Evolutionary conservation across 1,140 invertebrate species (phyloP), one percentile per base, ranked within the genome.

Genomic region (Drosophila seguyi): DNA sequence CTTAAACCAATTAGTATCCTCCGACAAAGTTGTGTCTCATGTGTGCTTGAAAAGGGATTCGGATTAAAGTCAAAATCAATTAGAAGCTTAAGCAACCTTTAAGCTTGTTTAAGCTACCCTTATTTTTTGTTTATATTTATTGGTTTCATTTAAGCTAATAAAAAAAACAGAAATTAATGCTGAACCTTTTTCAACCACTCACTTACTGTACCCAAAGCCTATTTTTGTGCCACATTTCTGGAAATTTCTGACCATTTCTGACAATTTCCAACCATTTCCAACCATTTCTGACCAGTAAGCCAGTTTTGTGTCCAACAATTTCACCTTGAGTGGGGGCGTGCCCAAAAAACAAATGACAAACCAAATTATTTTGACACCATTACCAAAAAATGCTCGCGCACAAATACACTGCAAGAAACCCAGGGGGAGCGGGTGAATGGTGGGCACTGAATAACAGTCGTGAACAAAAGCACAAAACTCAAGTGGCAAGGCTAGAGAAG

Each of bases 291-390:
- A 16, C 52, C 34, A 6, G 48, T 50, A 25, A 50, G 27, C 25
- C 20, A 34, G 27, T 10, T 38, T 38, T 38, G n/a, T 57, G 48
- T 36, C 55, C 42, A 74, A 44, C 47, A 38, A 16, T 45, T 65
- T 77, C 69, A 82, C 79, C 65, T 88, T 77, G 44, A 57, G 25
- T 11, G 34, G 56, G 58, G 59, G 58, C 8, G 52, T 47, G 53
- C 53, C 18, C 72, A 36, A 83, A 36, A 83, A 88, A 88, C 77
- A 88, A 88, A 84, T 88, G 84, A 88, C 68, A 88, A 78, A 62
- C 84, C 67, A 81, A 88, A 88, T 88, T 88, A 90, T 90, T 90
- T 90, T 85, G 81, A 90, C 81, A 90, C 85, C 85, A 84, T 88
- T 90, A 90, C 81, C 85, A 38, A 81, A 83, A 83, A 82, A 67